Base-by-base conservation (phyloP, 2,888 invertebrate species). In the Melanotus villosus region DNA sequence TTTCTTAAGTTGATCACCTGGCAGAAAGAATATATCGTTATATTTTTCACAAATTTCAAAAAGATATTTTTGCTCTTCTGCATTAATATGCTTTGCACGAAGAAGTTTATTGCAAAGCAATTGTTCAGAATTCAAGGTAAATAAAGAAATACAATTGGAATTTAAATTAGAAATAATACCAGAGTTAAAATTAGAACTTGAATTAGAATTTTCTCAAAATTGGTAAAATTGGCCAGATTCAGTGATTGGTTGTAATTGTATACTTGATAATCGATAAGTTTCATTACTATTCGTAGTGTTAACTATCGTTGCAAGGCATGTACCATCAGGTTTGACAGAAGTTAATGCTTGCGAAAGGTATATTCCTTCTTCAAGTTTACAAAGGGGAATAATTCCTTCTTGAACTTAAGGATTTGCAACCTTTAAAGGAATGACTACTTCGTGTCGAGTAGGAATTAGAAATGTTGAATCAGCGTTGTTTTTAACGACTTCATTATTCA, bases 261-360 rank as follows among this genome's bases (percentile, higher is more conserved):
- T 38, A 38, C 12, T n/a, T 38, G 36, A 2, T 38, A 38, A 1
- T 12, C 3, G n/a, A 14, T 14, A 47, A 10, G n/a, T 47, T n/a
- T 9, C 3, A 23, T 12, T 9, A 7, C 0, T 7, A 21, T 47
- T 23, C 1, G 47, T 23, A 0, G 47, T 47, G 23, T 47, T 47
- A n/a, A n/a, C 47, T n/a, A 47, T 47, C n/a, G 21, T 47, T 12
- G 23, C 47, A 9, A 47, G 7, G n/a, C 47, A 47, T 47, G 6
- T 5, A 5, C 12, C n/a, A 21, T 47, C 6, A 9, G 47, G n/a
- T 12, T 9, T 10, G 6, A 47, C 47, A 1, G 6, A 1, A 6
- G 23, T n/a, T 9, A 47, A 2, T 9, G 47, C 47, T 9, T 23
- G 18, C 1, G 47, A 47, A 12, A 23, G 19, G n/a, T 21, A 47